phyloP scores from a whole-genome alignment of 1,140 invertebrate genomes.

The Plectrocnemia conspersa region DNA sequence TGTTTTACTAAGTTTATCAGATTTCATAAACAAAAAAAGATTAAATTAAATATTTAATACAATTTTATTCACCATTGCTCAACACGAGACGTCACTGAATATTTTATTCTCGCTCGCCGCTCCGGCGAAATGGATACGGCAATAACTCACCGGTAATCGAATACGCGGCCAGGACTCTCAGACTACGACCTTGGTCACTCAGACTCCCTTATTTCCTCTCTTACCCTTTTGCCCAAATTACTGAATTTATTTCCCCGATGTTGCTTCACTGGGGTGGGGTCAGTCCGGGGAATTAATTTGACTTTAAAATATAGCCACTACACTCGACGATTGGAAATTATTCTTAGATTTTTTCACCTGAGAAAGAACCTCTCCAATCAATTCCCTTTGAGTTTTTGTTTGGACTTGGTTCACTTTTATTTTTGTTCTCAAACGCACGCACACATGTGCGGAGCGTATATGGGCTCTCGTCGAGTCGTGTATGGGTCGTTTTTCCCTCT shows the following conservation, averaged over 20 bases:
- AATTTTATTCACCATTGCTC: no score
- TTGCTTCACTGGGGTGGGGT: conserved; percentile 8
- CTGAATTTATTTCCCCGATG: background rate
- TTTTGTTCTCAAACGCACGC: background rate
- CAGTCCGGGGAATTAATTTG: no score
- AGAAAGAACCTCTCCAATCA: no score
- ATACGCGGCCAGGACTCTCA: conserved; percentile 19
- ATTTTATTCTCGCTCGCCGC: conserved; percentile 19
- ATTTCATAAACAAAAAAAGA: background rate
- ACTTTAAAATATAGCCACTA: no score
- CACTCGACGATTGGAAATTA: no score
- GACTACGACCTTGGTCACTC: conserved; percentile 13
- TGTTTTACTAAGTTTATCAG: no score
- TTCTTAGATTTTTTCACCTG: no score
- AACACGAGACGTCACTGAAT: conserved; percentile 13
- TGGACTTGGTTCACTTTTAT: conserved; percentile 26
- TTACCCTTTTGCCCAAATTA: conserved; percentile 2
- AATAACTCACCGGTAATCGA: conserved; percentile 36
- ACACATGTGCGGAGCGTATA: background rate
- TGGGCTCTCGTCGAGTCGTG: conserved; percentile 13
- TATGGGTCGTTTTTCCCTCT: conserved; percentile 8
- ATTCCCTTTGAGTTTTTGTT: conserved; percentile 31
- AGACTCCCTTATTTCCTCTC: conserved; percentile 1
- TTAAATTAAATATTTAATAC: conserved; percentile 4
- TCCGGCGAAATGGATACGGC: conserved; percentile 34